phyloP scores from a whole-genome alignment of 2,113 vertebrate genomes.

The Nibea albiflora region DNA sequence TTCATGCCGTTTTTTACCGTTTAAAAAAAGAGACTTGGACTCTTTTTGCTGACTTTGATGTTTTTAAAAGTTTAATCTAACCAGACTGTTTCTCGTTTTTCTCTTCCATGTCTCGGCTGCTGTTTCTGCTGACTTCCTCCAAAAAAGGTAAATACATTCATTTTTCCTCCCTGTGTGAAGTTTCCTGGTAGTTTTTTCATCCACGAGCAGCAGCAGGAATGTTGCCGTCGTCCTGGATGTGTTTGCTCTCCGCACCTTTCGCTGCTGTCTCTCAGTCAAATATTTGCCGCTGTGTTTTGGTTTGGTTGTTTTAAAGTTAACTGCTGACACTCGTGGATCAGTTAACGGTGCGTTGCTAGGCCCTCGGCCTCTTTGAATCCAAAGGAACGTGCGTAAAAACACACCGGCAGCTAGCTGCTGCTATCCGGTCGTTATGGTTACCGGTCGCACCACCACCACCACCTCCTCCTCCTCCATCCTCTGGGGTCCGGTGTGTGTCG shows the following conservation, averaged over 20 bases:
- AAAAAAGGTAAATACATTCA: conserved; percentile 70
- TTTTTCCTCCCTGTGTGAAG: conserved; percentile 6
- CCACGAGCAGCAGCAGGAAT: too few species aligned
- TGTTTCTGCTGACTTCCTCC: conserved; percentile 21
- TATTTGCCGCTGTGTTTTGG: conserved; percentile 2
- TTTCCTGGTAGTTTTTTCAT: neutral
- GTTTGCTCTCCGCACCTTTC: neutral
- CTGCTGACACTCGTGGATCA: conserved; percentile 18
- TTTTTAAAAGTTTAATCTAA: conserved; percentile 21
- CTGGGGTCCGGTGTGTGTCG: conserved; percentile 27
- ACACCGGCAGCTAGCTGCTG: neutral
- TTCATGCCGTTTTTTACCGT: too few species aligned
- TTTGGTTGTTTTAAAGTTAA: neutral
- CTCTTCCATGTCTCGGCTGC: conserved; percentile 76
- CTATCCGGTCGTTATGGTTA: conserved; percentile 56
- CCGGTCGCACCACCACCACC: conserved; percentile 40
- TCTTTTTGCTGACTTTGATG: neutral
- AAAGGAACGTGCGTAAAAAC: conserved; percentile 35
- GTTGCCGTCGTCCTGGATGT: neutral
- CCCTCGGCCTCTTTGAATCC: neutral
- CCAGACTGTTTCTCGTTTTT: conserved; percentile 23
- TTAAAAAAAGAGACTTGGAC: too few species aligned
- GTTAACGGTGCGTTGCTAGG: conserved; percentile 1
- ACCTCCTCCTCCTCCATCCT: conserved; percentile 1
- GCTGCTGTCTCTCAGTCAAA: conserved; percentile 9